Base-by-base conservation (phyloP, 2,797 vertebrate species). In the Distichodus sexfasciatus region DNA sequence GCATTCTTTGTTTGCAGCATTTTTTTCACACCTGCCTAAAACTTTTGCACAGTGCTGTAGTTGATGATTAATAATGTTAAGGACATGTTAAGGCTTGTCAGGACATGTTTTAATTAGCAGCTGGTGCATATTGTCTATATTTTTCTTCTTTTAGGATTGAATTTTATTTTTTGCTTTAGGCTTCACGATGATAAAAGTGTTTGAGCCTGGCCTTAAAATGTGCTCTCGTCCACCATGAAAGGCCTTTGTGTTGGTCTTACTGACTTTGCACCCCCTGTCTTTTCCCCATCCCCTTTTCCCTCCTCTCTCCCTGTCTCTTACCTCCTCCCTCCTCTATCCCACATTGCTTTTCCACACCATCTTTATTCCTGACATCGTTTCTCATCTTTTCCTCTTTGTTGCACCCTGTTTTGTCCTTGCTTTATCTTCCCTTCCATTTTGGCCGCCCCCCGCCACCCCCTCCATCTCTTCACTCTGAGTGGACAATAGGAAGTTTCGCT, bases 401-500 rank as follows among this genome's bases (percentile, higher is more conserved):
- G 9, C 51, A 15, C 68, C 47, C 15, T 57, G 41, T 62, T 72
- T 48, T 64, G 21, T 48, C 33, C 17, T 62, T 17, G 33, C 35
- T 71, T 76, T 76, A n/a, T 47, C 66, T 54, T 67, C n/a, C 48
- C 23, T 36, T 54, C 40, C 33, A 10, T 29, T 60, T 19, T 17
- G 63, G 47, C 69, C 43, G 36, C 51, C 28, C 31, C 54, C 51
- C 26, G 1, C 61, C 61, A 69, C 41, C 7, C 0, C 72, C 40
- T 6, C 0, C 55, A 19, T 23, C 0, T 0, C 0, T 0, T 46
- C 55, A n/a, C 21, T 61, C 77, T 77, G 81, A 66, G 60, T 1
- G 46, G 79, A 86, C 84, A 90, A 90, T 82, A 71, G 80, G 74
- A 81, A 79, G 83, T 82, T 86, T 12, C 48, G 51, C 66, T 63